phyloP scores from a whole-genome alignment of 2,888 invertebrate species.

The Dryadula phaetusa region DNA sequence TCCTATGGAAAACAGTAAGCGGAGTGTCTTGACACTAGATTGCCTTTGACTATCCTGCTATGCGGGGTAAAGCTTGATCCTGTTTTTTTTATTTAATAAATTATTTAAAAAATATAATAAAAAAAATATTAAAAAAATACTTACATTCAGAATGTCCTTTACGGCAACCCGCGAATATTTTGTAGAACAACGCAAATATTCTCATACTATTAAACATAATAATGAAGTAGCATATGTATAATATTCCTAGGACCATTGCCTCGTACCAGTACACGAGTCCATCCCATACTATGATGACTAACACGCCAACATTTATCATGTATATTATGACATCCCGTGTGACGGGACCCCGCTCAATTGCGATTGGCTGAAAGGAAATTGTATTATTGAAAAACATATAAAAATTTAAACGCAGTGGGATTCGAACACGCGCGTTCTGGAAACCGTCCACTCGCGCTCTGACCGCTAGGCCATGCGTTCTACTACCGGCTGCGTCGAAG shows the following conservation, averaged over 20 bases:
- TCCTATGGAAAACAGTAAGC: no score
- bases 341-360: constrained; percentile 91
- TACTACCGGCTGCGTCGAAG: no score
- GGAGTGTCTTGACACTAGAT: no score
- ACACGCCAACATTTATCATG: constrained; percentile 87
- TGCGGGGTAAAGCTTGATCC: no score
- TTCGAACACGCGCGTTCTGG: no score
- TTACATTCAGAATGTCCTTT: constrained; percentile 48
- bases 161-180: constrained; percentile 47
- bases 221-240: constrained; percentile 90
- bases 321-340: constrained; percentile 92
- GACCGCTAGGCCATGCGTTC: no score
- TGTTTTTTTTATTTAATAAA: no score
- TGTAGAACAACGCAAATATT: constrained; percentile 64
- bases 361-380: constrained; percentile 85
- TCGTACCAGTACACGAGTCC: constrained; percentile 92
- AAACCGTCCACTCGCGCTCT: no score
- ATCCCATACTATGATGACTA: constrained; percentile 91
- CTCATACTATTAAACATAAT: constrained; percentile 88
- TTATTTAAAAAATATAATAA: background rate
- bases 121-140: constrained; percentile 30
- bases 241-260: constrained; percentile 87
- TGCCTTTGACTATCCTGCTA: no score
- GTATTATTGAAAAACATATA: no score
- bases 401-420: no score